Base-by-base conservation (phyloP, 2,113 vertebrate genomes). In the Sylvietta virens region DNA sequence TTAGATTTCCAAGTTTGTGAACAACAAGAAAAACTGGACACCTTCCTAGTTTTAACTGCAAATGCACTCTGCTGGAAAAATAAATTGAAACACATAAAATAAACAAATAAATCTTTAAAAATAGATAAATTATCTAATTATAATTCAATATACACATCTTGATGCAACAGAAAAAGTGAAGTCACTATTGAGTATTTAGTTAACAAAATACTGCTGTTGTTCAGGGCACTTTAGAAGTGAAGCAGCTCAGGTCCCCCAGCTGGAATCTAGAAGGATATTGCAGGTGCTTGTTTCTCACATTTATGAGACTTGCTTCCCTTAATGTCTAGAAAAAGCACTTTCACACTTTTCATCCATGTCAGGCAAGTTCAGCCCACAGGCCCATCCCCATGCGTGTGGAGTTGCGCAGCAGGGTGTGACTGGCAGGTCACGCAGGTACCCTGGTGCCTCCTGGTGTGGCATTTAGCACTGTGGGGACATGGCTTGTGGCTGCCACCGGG, bases 381-480 rank as follows among this genome's bases (percentile, higher is more conserved):
- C 7, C 40, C 44, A 24, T 51, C 4, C 15, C 40, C 12, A 4
- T 0, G 22, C 31, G 23, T 1, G 17, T 15, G 26, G 45, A 39
- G 37, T 15, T 47, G n/a, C 40, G 17, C 30, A 24, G 12, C 27
- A 3, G 0, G 0, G 18, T 17, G 7, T 21, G 67, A 35, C 13
- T 54, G 53, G 31, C 58, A 72, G 48, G 45, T 45, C 33, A 9
- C 0, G 0, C 39, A 37, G 53, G 44, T 35, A 20, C 16, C 17
- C 27, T 6, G 31, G 30, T 56, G 44, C 44, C 44, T 60, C 66
- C 48, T 66, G 44, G 5, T 58, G 71, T 54, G 42, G 17, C 30
- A 10, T 66, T 66, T 33, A 58, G 73, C 51, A 8, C 61, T 24
- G 33, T 42, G 44, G 51, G 60, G 61, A 39, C 40, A 5, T 0